These are phyloP conservation scores for Dryococelus australis DNA, from an alignment of 2,888 invertebrate species.

Conservation along the genomic window DNA sequence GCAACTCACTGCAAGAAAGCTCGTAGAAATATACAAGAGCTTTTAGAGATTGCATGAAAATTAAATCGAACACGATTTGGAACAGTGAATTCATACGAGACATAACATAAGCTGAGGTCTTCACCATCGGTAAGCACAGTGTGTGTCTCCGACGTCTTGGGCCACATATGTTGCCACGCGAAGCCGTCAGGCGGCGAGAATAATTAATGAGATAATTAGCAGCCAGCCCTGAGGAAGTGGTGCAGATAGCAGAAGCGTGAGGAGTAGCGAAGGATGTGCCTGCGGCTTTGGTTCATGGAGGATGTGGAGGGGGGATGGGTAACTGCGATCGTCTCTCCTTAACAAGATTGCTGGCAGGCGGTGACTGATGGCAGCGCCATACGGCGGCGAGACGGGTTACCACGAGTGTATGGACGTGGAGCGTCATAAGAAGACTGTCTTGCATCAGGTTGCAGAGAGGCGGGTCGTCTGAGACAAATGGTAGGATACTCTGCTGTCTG, in stretches of 20 bases:
- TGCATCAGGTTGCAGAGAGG: background rate
- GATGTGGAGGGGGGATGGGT: too few relatives aligned
- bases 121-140: too few relatives aligned
- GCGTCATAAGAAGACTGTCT: background rate
- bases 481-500: background rate
- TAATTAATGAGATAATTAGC: conserved; percentile 9
- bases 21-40: too few relatives aligned
- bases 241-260: too few relatives aligned
- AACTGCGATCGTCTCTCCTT: background rate
- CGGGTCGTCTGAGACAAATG: background rate
- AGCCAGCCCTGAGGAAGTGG: background rate
- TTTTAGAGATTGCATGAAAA: too few relatives aligned
- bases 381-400: background rate
- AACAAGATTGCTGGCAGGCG: background rate
- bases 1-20: too few relatives aligned
- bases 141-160: background rate
- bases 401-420: background rate
- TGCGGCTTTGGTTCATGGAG: too few relatives aligned
- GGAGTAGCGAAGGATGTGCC: too few relatives aligned
- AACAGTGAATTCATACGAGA: too few relatives aligned
- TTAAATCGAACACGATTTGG: too few relatives aligned
- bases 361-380: conserved; percentile 9
- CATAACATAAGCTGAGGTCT: too few relatives aligned
- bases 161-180: background rate
- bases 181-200: background rate